Evolutionary conservation across 2,888 invertebrate genomes (phyloP), one percentile per base, ranked within the genome.

Genomic region (Eremobia ochroleuca): DNA sequence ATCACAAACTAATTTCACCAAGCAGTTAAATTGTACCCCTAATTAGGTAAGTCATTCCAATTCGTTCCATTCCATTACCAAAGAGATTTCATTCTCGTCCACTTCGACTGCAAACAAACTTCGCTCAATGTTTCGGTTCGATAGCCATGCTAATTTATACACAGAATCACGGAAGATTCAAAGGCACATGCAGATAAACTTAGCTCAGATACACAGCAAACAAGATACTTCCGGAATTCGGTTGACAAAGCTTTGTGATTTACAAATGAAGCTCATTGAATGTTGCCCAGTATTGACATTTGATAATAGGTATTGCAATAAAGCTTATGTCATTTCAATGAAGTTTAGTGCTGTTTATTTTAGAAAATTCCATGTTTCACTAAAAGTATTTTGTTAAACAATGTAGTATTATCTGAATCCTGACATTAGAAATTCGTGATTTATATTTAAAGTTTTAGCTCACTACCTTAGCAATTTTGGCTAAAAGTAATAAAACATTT

Each of bases 21-120:
- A 52, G 25, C 15, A 43, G 11, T 76, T 64, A 21, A 18, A 40
- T 62, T 62, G 46, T 15, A 61, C 15, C 37, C 8, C 25, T 52
- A 75, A 73, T 66, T 61, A 62, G 77, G 28, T 25, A 62, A 79
- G 28, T 25, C 9, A 70, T 52, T 77, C 34, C 55, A 72, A 6
- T 9, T 2, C 46, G 59, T 58, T 59, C 21, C 46, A 21, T 52
- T 25, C 25, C 15, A 61, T n/a, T 13, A 31, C 28, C 64, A 75
- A 74, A 73, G 73, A 74, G 64, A 82, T 73, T 68, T 59, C 74
- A 83, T 73, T 79, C 73, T 75, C 64, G 61, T 79, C 78, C 64
- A 83, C 9, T 69, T 86, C 25, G 59, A 71, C 43, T 61, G 21
- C 49, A 52, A 79, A 74, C 68, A 67, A 79, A 76, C 62, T 74